phyloP scores from a whole-genome alignment of 2,797 vertebrate species.

The Nyctibius grandis region DNA sequence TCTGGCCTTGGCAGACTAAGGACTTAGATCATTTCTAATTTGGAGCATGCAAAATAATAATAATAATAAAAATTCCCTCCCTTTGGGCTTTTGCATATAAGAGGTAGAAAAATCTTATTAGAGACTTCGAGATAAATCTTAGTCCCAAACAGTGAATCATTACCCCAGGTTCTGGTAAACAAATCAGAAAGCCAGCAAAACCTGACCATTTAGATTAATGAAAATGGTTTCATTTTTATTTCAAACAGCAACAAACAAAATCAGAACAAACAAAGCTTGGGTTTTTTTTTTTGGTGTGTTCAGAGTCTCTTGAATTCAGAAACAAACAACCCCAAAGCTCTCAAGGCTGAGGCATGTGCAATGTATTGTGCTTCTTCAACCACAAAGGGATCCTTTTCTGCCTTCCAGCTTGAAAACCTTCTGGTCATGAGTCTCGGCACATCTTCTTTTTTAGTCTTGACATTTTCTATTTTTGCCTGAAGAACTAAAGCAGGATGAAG shows the following conservation, averaged over 20 bases:
- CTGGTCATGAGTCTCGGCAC: neutral
- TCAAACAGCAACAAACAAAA: neutral
- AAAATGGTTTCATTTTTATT: neutral
- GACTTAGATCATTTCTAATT: neutral
- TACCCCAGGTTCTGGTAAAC: neutral
- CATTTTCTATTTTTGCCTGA: neutral
- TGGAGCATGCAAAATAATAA: neutral
- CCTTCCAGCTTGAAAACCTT: neutral
- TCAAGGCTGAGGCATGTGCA: neutral
- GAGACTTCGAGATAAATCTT: neutral
- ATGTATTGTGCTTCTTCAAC: slow-evolving; percentile 11
- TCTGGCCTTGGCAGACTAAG: neutral
- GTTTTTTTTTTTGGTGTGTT: fast-evolving
- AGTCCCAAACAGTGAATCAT: neutral
- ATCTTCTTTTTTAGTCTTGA: neutral
- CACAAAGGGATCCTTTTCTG: slow-evolving; percentile 10
- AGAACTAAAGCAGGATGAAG: neutral
- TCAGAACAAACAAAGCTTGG: neutral
- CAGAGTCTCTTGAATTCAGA: neutral
- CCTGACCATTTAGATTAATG: neutral
- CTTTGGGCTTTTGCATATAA: neutral
- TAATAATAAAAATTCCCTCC: neutral
- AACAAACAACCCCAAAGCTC: neutral
- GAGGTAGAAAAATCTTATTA: neutral
- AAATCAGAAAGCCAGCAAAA: neutral